Percentiles rank a stretch among this genome's conserved stretches.
These are phyloP conservation scores for Mionectes macconnelli DNA, from an alignment of 2,113 vertebrate species.

Conservation along the genomic window DNA sequence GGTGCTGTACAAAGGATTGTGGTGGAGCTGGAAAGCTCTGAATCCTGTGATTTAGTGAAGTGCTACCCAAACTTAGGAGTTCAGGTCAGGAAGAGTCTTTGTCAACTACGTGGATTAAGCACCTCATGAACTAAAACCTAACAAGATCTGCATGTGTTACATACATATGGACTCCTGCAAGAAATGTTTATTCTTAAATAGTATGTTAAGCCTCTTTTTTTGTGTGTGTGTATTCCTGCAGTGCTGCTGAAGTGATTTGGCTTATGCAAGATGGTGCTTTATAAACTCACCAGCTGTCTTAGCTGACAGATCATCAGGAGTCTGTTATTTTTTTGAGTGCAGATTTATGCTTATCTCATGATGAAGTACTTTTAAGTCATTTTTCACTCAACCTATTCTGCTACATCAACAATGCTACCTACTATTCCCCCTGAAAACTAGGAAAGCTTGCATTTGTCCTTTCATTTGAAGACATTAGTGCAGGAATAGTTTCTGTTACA, in stretches of 20 bases:
- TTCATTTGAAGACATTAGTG: not conserved
- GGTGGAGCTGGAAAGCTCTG: not conserved
- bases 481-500: not conserved
- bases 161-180: not conserved
- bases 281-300: not conserved
- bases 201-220: not conserved
- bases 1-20: not conserved
- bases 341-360: not conserved
- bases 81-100: not conserved
- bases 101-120: not conserved
- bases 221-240: not conserved
- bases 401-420: not conserved
- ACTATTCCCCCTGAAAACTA: not conserved
- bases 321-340: not conserved
- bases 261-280: not conserved
- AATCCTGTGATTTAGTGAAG: not conserved
- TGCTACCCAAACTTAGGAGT: not conserved
- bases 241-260: not conserved
- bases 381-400: not conserved
- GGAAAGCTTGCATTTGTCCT: not conserved
- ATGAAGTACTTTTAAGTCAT: not conserved
- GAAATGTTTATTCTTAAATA: not conserved
- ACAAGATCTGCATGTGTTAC: rapidly evolving
- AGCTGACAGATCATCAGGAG: not conserved
- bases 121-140: not conserved